phyloP scores from a whole-genome alignment of 2,113 vertebrate species.

The Ciconia maguari region DNA sequence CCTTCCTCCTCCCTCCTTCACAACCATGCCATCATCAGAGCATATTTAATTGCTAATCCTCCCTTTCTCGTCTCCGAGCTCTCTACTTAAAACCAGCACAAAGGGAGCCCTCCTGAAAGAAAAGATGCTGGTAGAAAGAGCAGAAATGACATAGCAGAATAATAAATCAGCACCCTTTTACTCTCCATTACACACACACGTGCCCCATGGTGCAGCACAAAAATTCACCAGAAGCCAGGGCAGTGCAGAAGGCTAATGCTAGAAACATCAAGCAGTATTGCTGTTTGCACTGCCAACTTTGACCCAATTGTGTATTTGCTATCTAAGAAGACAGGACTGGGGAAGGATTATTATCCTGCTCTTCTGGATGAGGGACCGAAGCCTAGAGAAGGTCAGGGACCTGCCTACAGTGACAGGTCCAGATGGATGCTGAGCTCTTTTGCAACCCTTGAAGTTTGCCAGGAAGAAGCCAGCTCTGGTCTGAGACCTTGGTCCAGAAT shows the following conservation, averaged over 20 bases:
- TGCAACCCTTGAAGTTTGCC: neutral
- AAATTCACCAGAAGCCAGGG: neutral
- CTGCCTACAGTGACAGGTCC: neutral
- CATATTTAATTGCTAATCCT: constrained; percentile 62
- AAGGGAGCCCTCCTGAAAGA: constrained; percentile 41
- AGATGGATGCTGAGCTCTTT: constrained; percentile 20
- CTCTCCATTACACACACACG: neutral
- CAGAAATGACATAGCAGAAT: neutral
- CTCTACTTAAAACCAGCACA: constrained; percentile 33
- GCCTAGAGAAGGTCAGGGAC: constrained; percentile 35
- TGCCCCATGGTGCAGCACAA: neutral
- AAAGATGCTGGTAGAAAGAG: constrained; percentile 23
- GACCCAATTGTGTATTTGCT: neutral
- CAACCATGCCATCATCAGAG: constrained; percentile 51
- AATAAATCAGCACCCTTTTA: constrained; percentile 18
- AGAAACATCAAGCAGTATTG: neutral
- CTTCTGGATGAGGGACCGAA: neutral
- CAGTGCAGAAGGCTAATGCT: neutral
- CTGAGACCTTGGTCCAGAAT: neutral
- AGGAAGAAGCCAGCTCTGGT: neutral
- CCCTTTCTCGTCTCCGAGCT: constrained; percentile 37
- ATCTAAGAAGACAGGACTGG: neutral
- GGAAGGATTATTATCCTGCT: constrained; percentile 2
- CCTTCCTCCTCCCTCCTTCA: constrained; percentile 46
- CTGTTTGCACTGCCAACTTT: neutral